phyloP scores from a whole-genome alignment of 2,113 vertebrate genomes.

The Podocnemis expansa region DNA sequence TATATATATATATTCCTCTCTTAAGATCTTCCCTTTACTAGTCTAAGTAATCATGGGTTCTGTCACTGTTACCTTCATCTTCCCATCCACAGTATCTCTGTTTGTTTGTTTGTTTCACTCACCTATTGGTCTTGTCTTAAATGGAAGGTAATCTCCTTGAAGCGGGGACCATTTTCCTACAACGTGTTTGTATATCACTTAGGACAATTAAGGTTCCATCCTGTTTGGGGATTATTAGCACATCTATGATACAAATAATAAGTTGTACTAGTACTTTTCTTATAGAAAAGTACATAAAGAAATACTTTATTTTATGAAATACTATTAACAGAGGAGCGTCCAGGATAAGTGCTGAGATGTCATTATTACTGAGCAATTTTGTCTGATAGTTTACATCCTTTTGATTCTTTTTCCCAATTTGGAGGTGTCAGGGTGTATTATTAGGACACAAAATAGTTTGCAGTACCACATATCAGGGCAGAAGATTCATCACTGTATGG shows the following conservation, averaged over 20 bases:
- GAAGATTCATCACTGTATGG: background rate
- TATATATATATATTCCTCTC: background rate
- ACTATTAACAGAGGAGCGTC: background rate
- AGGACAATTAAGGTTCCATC: background rate
- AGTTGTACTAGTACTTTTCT: background rate
- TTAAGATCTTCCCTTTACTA: background rate
- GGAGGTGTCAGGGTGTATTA: background rate
- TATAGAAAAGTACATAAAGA: background rate
- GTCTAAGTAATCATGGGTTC: background rate
- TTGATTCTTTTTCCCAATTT: background rate
- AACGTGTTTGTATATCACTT: background rate
- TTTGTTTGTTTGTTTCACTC: background rate
- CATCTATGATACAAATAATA: background rate
- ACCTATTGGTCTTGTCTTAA: background rate
- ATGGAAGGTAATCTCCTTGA: background rate
- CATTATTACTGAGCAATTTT: background rate
- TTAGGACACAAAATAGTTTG: background rate
- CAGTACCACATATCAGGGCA: background rate
- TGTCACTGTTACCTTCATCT: background rate
- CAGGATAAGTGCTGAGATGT: background rate
- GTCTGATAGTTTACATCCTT: background rate
- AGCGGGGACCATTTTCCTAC: background rate
- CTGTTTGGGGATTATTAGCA: background rate
- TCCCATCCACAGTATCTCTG: background rate
- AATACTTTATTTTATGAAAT: background rate